These are phyloP conservation scores for Noctilio leporinus DNA, from an alignment of 2,113 vertebrate genomes.

Conservation along the genomic window DNA sequence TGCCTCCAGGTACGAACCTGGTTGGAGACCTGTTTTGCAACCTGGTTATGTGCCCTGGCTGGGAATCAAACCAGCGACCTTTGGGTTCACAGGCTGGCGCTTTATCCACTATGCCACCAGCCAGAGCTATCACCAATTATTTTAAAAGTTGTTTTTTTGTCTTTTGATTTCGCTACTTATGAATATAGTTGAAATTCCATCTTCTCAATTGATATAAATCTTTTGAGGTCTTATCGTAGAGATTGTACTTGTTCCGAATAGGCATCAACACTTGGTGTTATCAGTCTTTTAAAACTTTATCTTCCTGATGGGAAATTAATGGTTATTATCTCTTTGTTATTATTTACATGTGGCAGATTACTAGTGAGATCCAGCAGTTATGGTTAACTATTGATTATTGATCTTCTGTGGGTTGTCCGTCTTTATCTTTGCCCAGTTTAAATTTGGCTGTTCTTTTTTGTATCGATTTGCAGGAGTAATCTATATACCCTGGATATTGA, in stretches of 20 bases:
- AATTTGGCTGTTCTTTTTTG: neutral
- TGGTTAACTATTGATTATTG: neutral
- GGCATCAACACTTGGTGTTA: neutral
- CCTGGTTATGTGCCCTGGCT: too few relatives aligned
- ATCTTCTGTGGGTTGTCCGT: neutral
- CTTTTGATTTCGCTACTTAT: neutral
- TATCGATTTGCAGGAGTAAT: neutral
- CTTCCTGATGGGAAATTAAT: neutral
- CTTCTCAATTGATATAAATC: neutral
- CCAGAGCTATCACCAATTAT: too few relatives aligned
- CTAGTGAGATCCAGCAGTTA: neutral
- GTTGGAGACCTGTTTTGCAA: too few relatives aligned
- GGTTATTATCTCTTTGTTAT: neutral
- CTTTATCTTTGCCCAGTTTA: neutral
- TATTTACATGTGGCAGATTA: neutral
- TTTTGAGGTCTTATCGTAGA: neutral
- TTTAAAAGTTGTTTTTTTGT: neutral
- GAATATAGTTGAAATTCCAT: neutral
- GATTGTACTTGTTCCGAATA: neutral
- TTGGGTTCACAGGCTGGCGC: too few relatives aligned
- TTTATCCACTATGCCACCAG: too few relatives aligned
- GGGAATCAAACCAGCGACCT: too few relatives aligned
- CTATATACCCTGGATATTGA: neutral
- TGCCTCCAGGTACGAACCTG: too few relatives aligned
- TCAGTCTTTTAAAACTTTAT: neutral